Evolutionary conservation across 2,888 invertebrate genomes (phyloP).

Genomic region (Orthosia cruda): DNA sequence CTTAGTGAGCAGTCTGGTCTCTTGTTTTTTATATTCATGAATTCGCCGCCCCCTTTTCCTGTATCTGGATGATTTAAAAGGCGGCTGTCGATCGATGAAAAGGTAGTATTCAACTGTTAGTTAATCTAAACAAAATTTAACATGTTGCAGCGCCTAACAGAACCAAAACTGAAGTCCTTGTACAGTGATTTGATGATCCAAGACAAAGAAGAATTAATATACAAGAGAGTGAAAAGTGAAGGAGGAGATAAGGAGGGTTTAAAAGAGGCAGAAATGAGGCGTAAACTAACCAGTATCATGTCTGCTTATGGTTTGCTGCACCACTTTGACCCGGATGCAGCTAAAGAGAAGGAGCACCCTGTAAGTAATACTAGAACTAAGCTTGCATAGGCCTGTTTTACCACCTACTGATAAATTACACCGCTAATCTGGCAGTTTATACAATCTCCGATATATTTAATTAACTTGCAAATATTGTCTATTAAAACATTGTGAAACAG

Average conservation of each 20-base stretch:
- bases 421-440: background rate
- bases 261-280: conserved; percentile 95
- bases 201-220: conserved; percentile 97
- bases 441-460: background rate
- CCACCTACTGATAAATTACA: background rate
- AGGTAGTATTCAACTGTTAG: too few relatives aligned
- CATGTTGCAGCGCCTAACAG: conserved; percentile 94
- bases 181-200: conserved; percentile 98
- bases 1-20: background rate
- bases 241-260: conserved; percentile 97
- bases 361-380: conserved; percentile 75
- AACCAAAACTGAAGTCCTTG: conserved; percentile 96
- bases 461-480: background rate
- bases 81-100: background rate
- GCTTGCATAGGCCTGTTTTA: background rate
- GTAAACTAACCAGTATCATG: conserved; percentile 96
- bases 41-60: background rate
- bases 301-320: conserved; percentile 95
- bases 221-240: conserved; percentile 96
- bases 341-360: conserved; percentile 92
- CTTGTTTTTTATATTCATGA: background rate
- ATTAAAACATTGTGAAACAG: background rate
- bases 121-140: background rate
- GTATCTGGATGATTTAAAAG: background rate
- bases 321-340: conserved; percentile 94